A percentile compares a stretch with the other conserved stretches of the same genome.
Conservation (phyloP, 2,797 vertebrate genomes). For the Saxicola maurus region DNA sequence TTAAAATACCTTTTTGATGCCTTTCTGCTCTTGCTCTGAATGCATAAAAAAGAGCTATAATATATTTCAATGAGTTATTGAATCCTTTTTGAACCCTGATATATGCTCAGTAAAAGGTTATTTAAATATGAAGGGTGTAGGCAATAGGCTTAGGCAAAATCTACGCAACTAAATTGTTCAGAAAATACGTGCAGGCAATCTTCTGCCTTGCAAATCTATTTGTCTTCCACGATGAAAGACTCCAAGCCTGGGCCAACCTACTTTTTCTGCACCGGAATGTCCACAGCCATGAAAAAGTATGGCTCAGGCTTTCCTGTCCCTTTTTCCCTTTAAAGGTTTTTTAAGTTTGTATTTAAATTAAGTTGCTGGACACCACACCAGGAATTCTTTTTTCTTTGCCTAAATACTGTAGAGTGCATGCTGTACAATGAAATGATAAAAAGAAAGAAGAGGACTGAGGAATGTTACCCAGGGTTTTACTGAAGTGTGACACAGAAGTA, state of each 20-base stretch:
- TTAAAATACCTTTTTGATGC: background rate
- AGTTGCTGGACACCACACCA: background rate
- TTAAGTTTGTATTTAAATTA: background rate
- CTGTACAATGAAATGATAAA: background rate
- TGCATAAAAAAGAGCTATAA: background rate
- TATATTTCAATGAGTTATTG: background rate
- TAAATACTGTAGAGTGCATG: background rate
- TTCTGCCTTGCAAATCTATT: slow-evolving; percentile 41
- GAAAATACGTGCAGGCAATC: background rate
- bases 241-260: background rate
- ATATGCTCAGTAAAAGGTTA: background rate
- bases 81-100: background rate
- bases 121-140: slow-evolving; percentile 16
- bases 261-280: background rate
- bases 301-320: background rate
- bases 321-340: background rate
- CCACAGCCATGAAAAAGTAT: background rate
- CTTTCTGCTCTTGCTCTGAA: background rate
- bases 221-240: background rate
- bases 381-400: background rate
- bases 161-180: slow-evolving; percentile 35
- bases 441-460: background rate
- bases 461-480: background rate
- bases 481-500: background rate
- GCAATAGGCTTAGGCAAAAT: slow-evolving; percentile 18